Evolutionary conservation across 2,888 invertebrate species (phyloP).

Genomic region (Acleris laterana): DNA sequence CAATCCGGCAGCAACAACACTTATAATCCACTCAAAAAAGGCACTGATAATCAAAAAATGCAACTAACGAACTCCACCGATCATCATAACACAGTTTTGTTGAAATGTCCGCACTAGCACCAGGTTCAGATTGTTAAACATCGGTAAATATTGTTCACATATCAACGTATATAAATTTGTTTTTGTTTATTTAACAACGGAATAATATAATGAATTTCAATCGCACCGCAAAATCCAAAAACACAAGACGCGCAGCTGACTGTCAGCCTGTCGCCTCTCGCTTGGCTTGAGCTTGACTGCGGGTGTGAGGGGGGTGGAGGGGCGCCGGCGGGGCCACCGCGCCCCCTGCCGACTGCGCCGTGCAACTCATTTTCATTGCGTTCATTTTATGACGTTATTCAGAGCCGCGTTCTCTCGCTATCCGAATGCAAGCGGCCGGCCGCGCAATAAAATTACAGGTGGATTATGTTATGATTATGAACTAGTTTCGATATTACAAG

Average conservation of each 20-base stretch:
- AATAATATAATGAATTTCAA: constrained; percentile 73
- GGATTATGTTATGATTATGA: constrained; percentile 36
- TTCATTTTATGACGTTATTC: constrained; percentile 70
- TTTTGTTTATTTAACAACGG: constrained; percentile 60
- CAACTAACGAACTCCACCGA: constrained; percentile 64
- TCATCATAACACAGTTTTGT: constrained; percentile 56
- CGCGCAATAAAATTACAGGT: constrained; percentile 44
- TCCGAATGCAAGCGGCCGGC: constrained; percentile 39
- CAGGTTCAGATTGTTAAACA: constrained; percentile 50
- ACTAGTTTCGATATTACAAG: too few relatives aligned
- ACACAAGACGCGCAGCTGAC: constrained; percentile 82
- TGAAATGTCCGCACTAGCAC: constrained; percentile 52
- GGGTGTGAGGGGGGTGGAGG: constrained; percentile 64
- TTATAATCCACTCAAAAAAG: constrained; percentile 78
- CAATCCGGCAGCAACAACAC: constrained; percentile 47
- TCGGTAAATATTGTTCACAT: constrained; percentile 58
- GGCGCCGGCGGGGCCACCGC: constrained; percentile 46
- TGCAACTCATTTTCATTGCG: constrained; percentile 73
- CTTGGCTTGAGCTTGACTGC: constrained; percentile 56
- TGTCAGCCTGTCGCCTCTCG: constrained; percentile 69
- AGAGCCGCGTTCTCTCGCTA: constrained; percentile 51
- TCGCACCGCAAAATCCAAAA: constrained; percentile 78
- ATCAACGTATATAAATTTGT: constrained; percentile 61
- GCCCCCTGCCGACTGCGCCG: constrained; percentile 57
- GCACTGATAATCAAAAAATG: constrained; percentile 63